Conservation (phyloP, 2,797 vertebrate genomes). For the Pseudochirops cupreus region DNA sequence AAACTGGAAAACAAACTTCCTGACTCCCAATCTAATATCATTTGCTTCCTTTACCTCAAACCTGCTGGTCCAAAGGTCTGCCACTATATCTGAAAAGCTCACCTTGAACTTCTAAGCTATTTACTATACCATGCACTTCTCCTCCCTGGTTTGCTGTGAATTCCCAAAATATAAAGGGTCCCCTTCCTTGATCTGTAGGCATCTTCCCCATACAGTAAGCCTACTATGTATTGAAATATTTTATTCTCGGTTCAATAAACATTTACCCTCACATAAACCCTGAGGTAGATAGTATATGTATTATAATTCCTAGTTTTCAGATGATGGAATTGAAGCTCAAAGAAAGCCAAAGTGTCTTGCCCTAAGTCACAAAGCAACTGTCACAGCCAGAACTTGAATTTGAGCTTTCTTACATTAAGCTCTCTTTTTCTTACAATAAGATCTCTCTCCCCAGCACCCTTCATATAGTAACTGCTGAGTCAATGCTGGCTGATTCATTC, state of each 20-base stretch:
- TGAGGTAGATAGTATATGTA: neutral
- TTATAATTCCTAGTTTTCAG: neutral
- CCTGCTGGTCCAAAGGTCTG: neutral
- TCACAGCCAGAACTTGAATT: neutral
- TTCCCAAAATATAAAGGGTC: neutral
- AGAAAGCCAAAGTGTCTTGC: neutral
- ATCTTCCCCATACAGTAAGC: neutral
- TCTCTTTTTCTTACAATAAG: neutral
- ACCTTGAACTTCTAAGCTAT: neutral
- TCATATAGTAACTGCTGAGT: neutral
- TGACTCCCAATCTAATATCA: neutral
- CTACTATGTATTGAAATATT: neutral
- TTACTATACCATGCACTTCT: neutral
- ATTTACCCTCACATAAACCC: neutral
- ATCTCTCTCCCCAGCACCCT: neutral
- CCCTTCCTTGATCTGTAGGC: neutral
- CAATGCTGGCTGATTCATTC: neutral
- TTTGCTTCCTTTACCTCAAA: neutral
- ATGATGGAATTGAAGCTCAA: neutral
- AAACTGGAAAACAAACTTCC: neutral
- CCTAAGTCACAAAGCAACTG: neutral
- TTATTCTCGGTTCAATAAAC: neutral
- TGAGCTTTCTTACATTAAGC: neutral
- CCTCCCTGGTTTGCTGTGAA: neutral
- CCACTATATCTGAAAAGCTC: neutral